Evolutionary conservation across 2,113 vertebrate genomes (phyloP), one percentile per base, ranked within the genome.

Genomic region (Alouatta palliata): DNA sequence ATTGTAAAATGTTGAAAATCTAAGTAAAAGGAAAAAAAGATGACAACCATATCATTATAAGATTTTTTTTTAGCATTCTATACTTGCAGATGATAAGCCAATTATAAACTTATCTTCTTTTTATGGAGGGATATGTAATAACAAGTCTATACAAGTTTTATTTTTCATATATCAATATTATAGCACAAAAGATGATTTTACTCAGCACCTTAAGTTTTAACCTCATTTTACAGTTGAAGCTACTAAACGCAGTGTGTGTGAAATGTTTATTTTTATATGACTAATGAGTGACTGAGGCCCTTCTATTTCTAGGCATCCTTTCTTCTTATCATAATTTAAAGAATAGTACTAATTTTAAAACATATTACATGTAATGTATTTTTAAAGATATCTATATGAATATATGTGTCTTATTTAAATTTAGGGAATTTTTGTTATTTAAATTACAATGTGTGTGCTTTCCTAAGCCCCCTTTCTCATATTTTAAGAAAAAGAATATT

Each of bases 401-500:
- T 76, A 11, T 52, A 0, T n/a, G 8, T 75, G 6, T 81, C n/a
- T 75, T 84, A 66, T 52, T 83, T 87, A 12, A 93, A 79, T 70
- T 66, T 35, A 56, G 27, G 0, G 0, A 0, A 0, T 58, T 45
- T 76, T 66, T 89, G 17, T 58, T 52, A 61, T 80, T 88, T 61
- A 54, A 92, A 30, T 76, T 75, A 56, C 13, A 90, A 32, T 82
- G 5, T 81, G 3, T 47, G 1, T 73, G 1, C 75, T 84, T 84
- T 83, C 61, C 25, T 79, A 49, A 71, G 30, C 5, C 11, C 20
- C 2, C 11, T 16, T 2, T 94, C 82, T 92, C 89, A 96, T 88
- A 61, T 82, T 73, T 97, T 97, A 35, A 71, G 43, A 1, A 80
- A 98, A 97, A 91, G 64, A 54, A 7, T 7, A 27, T 80, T 97